Evolutionary conservation across 2,888 invertebrate species (phyloP).

Genomic region (Dioctria rufipes): DNA sequence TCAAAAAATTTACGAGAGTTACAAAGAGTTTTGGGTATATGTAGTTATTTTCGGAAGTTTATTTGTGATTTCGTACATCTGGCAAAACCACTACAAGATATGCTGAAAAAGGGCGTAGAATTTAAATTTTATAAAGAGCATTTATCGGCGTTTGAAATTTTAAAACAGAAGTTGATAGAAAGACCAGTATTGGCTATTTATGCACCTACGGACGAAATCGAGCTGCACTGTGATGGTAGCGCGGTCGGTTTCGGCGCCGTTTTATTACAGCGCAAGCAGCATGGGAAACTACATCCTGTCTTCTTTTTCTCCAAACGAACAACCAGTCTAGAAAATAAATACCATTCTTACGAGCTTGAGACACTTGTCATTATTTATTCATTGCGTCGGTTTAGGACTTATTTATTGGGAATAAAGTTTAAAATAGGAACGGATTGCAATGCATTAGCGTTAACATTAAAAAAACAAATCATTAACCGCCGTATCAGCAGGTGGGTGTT

Average conservation of each 20-base stretch:
- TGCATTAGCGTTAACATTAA: conserved; percentile 61
- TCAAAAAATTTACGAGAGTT: neutral
- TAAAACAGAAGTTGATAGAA: conserved; percentile 20
- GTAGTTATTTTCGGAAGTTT: no score
- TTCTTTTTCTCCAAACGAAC: neutral
- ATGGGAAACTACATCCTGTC: neutral
- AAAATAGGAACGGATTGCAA: conserved; percentile 64
- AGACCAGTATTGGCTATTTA: conserved; percentile 30
- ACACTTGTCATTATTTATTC: conserved; percentile 61
- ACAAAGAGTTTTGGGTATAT: neutral
- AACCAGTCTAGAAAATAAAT: neutral
- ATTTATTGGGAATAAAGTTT: conserved; percentile 62
- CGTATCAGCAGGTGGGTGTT: conserved; percentile 64
- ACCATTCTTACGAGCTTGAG: conserved; percentile 61
- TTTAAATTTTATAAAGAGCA: neutral
- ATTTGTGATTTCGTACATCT: no score
- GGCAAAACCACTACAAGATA: neutral
- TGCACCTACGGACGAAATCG: conserved; percentile 60
- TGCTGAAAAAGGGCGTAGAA: neutral
- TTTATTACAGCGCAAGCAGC: neutral
- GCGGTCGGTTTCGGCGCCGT: conserved; percentile 59
- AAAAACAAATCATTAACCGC: conserved; percentile 63
- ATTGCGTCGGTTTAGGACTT: conserved; percentile 61
- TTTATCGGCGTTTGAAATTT: neutral
- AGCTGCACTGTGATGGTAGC: conserved; percentile 63